Conservation (phyloP, 2,888 invertebrate species). For the Ophion obscuratus region DNA sequence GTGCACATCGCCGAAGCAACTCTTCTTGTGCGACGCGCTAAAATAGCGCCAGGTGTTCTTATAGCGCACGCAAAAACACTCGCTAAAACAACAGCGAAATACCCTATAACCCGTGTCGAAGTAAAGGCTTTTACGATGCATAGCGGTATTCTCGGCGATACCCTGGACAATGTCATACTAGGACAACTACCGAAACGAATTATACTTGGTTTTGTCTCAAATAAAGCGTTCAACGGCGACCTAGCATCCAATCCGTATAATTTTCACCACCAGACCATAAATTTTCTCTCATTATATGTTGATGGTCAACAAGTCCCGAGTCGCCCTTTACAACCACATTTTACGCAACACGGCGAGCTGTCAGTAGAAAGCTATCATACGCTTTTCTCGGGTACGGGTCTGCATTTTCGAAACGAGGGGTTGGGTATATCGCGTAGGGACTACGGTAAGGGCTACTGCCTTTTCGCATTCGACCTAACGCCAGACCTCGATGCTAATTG, state of each 20-base stretch:
- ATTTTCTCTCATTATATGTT: constrained; percentile 32
- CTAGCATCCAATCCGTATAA: constrained; percentile 21
- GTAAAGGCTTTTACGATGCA: no score
- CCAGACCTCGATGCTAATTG: background rate
- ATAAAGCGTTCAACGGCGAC: constrained; percentile 29
- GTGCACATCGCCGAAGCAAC: no score
- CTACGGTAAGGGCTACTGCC: background rate
- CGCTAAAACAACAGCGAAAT: no score
- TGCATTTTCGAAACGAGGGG: background rate
- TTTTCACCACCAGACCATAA: constrained; percentile 14
- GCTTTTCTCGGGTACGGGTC: no score
- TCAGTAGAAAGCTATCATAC: no score
- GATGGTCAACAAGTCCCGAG: constrained; percentile 34
- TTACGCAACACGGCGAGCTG: background rate
- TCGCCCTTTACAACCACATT: constrained; percentile 26
- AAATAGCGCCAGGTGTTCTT: no score
- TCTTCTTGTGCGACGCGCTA: no score
- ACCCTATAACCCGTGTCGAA: no score
- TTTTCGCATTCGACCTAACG: background rate
- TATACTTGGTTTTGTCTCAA: background rate
- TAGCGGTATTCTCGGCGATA: no score
- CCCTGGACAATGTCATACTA: no score
- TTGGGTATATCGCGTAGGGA: background rate
- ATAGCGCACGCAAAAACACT: no score
- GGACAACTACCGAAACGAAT: no score